Percentiles rank a stretch among this genome's conserved stretches.
Evolutionary conservation across 2,888 invertebrate genomes (phyloP).

Genomic region (Pteria penguin): DNA sequence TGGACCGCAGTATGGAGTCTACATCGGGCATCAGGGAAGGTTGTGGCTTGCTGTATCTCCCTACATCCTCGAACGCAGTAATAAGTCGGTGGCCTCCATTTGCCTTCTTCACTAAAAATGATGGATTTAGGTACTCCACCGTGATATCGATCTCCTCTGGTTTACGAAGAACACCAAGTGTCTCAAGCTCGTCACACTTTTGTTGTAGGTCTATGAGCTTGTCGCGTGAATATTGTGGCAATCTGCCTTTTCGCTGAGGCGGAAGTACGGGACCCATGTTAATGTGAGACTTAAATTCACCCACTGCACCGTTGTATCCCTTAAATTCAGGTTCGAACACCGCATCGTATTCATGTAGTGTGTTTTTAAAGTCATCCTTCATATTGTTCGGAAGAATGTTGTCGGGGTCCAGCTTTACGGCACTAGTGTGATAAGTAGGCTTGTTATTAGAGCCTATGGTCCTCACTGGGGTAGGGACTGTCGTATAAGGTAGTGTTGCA

Average conservation of each 20-base stretch:
- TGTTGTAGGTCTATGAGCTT: no score
- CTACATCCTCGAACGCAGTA: slow-evolving; percentile 55
- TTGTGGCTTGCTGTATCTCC: slow-evolving; percentile 57
- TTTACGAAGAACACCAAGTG: slow-evolving; percentile 45
- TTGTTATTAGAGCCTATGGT: neutral
- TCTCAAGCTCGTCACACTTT: slow-evolving; percentile 57
- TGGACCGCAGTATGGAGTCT: no score
- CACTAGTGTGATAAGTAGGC: neutral
- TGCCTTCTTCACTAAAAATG: no score
- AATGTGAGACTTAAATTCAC: slow-evolving; percentile 39
- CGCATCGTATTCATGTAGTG: neutral
- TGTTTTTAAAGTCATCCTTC: neutral
- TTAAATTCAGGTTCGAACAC: slow-evolving; percentile 2
- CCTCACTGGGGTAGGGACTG: neutral
- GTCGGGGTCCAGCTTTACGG: slow-evolving; percentile 12
- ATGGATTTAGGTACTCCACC: no score
- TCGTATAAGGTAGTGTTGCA: neutral
- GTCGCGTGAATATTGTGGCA: slow-evolving; percentile 54
- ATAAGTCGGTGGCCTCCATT: no score
- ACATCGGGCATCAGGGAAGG: slow-evolving; percentile 48
- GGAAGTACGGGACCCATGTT: slow-evolving; percentile 58
- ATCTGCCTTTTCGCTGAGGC: slow-evolving; percentile 55
- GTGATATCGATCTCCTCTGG: slow-evolving; percentile 51
- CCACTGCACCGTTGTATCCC: slow-evolving; percentile 54
- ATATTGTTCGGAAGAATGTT: neutral